Conservation (phyloP, 2,888 invertebrate genomes). For the Holacanthella duospinosa region DNA sequence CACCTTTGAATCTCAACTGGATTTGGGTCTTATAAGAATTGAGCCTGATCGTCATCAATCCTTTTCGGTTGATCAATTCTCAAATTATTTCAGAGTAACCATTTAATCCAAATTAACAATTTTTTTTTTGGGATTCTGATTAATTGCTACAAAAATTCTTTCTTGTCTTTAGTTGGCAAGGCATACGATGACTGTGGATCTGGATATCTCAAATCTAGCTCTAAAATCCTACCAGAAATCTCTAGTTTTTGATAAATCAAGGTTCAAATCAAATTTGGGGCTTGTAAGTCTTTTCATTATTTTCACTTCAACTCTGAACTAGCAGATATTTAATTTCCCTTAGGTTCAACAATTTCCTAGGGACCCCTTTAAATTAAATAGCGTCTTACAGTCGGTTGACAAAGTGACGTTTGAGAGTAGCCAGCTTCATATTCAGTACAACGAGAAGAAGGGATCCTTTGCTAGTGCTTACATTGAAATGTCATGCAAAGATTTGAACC, state of each 20-base stretch:
- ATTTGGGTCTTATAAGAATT: conserved; percentile 35
- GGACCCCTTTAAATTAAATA: conserved; percentile 11
- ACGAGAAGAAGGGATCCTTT: conserved; percentile 32
- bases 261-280: conserved; percentile 30
- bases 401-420: conserved; percentile 29
- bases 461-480: conserved; percentile 30
- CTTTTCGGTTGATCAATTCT: conserved; percentile 36
- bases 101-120: not conserved
- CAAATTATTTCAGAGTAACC: conserved; percentile 36
- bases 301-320: not conserved
- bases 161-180: conserved; percentile 24
- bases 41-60: conserved; percentile 36
- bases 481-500: conserved; percentile 28
- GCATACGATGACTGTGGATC: conserved; percentile 29
- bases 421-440: conserved; percentile 31
- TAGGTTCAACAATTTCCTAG: conserved; percentile 15
- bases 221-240: conserved; percentile 32
- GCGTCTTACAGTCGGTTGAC: conserved; percentile 25
- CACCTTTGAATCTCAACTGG: conserved; percentile 36
- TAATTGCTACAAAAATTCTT: not conserved
- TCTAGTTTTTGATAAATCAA: conserved; percentile 35
- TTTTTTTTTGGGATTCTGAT: not conserved
- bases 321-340: not conserved
- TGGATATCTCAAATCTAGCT: conserved; percentile 34
- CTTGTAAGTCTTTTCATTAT: conserved; percentile 22